phyloP scores from a whole-genome alignment of 2,797 vertebrate species.

The Synanceia verrucosa region DNA sequence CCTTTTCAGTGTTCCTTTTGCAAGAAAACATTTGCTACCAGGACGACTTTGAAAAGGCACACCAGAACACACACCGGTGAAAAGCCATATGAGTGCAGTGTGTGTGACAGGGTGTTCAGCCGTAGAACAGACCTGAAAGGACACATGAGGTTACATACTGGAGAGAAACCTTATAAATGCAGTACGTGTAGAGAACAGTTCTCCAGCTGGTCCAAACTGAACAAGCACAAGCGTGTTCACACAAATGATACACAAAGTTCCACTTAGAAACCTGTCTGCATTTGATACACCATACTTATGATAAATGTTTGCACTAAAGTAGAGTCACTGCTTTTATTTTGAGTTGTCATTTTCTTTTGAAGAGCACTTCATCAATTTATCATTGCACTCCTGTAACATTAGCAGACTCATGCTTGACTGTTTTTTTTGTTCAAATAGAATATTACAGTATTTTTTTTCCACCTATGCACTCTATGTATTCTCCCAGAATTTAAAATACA shows the following conservation, averaged over 20 bases:
- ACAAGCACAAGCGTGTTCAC: slow-evolving; percentile 47
- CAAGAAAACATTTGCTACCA: slow-evolving; percentile 46
- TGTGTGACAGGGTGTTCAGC: slow-evolving; percentile 53
- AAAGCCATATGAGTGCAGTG: slow-evolving; percentile 51
- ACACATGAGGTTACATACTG: slow-evolving; percentile 56
- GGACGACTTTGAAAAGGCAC: slow-evolving; percentile 56
- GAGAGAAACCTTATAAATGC: slow-evolving; percentile 63
- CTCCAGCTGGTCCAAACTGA: slow-evolving; percentile 50
- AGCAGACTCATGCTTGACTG: not conserved
- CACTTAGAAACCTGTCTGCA: not conserved
- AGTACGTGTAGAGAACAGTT: slow-evolving; percentile 45
- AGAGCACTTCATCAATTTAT: not conserved
- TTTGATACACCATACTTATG: not conserved
- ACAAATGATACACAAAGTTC: not conserved
- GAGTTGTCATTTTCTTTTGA: not conserved
- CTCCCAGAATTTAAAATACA: not conserved
- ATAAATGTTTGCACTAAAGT: not conserved
- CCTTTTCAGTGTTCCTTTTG: slow-evolving; percentile 60
- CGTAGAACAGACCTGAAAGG: slow-evolving; percentile 38
- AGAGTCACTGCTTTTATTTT: not conserved
- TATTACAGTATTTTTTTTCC: not conserved
- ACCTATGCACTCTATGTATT: not conserved
- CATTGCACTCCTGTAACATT: not conserved
- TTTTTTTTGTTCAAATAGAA: not conserved
- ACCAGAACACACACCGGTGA: slow-evolving; percentile 60